Percentiles rank a stretch among this genome's conserved stretches.
Evolutionary conservation across 1,140 invertebrate species (phyloP).

Genomic region (Platyura marginata): DNA sequence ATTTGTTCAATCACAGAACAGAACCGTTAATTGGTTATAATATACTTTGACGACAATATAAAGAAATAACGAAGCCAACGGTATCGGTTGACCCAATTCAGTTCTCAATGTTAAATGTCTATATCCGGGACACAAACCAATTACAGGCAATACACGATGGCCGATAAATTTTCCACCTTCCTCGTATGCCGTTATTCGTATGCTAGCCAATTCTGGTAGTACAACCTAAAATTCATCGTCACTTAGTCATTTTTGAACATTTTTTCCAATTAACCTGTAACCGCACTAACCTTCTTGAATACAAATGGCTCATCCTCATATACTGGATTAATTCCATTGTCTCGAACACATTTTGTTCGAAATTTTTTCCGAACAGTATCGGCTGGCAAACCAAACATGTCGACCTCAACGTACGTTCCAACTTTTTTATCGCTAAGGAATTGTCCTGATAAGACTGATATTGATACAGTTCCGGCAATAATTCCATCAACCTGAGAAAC

Average conservation of each 20-base stretch:
- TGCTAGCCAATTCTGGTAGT: conserved; percentile 86
- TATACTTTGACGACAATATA: conserved; percentile 70
- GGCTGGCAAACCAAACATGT: conserved; percentile 97
- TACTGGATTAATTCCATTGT: conserved; percentile 91
- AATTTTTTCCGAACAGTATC: conserved; percentile 97
- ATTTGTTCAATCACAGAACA: background rate
- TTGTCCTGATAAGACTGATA: conserved; percentile 78
- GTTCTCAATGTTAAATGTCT: conserved; percentile 72
- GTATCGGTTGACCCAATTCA: conserved; percentile 87
- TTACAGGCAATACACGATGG: conserved; percentile 87
- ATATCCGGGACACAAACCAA: conserved; percentile 89
- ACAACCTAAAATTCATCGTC: no score
- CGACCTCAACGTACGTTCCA: conserved; percentile 95
- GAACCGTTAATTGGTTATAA: background rate
- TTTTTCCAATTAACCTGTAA: conserved; percentile 28
- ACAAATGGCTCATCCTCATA: conserved; percentile 96
- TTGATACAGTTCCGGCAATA: conserved; percentile 89
- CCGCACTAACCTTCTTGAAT: conserved; percentile 98
- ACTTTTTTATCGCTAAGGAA: conserved; percentile 91
- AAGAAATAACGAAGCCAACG: conserved; percentile 76
- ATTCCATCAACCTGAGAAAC: conserved; percentile 69
- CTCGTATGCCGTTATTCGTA: conserved; percentile 92
- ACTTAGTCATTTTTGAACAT: background rate
- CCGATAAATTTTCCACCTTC: conserved; percentile 88
- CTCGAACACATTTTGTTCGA: conserved; percentile 78